Percentiles rank a stretch among this genome's conserved stretches.
Conservation (phyloP, 2,888 invertebrate genomes). For the Tridacna crocea region DNA sequence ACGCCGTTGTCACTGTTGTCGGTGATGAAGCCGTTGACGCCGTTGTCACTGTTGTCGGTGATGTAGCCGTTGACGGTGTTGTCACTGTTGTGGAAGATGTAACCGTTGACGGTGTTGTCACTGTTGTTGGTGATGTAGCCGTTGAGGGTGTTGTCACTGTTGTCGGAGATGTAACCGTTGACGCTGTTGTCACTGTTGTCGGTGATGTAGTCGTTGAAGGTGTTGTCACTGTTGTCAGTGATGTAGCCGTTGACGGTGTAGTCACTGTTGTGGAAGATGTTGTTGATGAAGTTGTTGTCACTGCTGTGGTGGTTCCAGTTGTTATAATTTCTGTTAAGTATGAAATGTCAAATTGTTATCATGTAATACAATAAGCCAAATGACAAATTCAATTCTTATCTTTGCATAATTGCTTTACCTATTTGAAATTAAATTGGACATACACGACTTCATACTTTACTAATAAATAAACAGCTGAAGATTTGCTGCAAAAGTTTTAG, state of each 20-base stretch:
- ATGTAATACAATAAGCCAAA: too few relatives aligned
- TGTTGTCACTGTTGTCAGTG: neutral
- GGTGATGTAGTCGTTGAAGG: constrained; percentile 1
- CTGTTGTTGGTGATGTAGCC: neutral
- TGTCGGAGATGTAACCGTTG: neutral
- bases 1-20: too few relatives aligned
- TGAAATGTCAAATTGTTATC: too few relatives aligned
- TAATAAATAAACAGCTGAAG: too few relatives aligned
- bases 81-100: neutral
- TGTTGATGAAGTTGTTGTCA: neutral
- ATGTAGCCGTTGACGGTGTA: neutral
- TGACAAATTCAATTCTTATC: too few relatives aligned
- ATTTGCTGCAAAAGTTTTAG: too few relatives aligned
- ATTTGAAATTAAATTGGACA: too few relatives aligned
- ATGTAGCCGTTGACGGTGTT: neutral
- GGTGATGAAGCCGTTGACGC: too few relatives aligned
- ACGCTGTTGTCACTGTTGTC: neutral
- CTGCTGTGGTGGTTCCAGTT: neutral
- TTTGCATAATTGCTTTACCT: too few relatives aligned
- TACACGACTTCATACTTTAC: too few relatives aligned
- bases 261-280: neutral
- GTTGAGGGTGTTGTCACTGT: neutral
- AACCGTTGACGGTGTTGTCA: neutral
- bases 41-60: too few relatives aligned
- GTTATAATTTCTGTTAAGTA: neutral